These are phyloP conservation scores for Actenoides lindsayi DNA, from an alignment of 2,113 vertebrate species.

Conservation along the genomic window DNA sequence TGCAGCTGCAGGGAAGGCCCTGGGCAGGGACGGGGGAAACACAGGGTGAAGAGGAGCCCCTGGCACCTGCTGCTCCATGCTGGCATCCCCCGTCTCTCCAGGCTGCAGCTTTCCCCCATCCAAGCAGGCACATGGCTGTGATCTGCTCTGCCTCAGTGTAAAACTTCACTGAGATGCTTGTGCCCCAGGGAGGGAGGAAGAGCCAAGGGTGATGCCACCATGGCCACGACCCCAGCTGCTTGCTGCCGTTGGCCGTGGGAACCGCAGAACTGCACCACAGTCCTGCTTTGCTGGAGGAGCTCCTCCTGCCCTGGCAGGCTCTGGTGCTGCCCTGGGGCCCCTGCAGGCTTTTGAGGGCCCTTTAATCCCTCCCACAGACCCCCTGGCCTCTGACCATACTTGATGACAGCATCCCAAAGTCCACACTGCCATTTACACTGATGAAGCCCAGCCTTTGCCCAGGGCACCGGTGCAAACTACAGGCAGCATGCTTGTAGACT, in stretches of 20 bases:
- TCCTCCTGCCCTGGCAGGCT: fast-evolving
- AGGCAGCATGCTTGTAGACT: not conserved
- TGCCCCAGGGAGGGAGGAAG: not conserved
- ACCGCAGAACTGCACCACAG: fast-evolving
- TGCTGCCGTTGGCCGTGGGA: fast-evolving
- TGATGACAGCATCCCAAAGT: not conserved
- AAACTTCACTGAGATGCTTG: not conserved
- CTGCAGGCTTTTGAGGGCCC: fast-evolving
- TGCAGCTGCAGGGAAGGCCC: not conserved
- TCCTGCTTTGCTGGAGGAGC: not conserved
- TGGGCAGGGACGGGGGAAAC: not conserved
- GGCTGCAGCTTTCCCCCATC: not conserved
- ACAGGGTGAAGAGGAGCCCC: not conserved
- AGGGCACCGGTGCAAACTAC: fast-evolving
- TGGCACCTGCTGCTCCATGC: fast-evolving
- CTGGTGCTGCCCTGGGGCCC: not conserved
- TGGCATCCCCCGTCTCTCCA: fast-evolving
- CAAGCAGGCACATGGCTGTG: not conserved
- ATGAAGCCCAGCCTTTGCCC: not conserved
- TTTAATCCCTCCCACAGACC: fast-evolving
- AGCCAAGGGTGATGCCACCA: fast-evolving
- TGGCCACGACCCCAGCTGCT: fast-evolving
- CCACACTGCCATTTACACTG: not conserved
- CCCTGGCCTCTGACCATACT: not conserved
- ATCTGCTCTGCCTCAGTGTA: not conserved